Conservation (phyloP, 1,140 invertebrate genomes). For the Samia ricini region DNA sequence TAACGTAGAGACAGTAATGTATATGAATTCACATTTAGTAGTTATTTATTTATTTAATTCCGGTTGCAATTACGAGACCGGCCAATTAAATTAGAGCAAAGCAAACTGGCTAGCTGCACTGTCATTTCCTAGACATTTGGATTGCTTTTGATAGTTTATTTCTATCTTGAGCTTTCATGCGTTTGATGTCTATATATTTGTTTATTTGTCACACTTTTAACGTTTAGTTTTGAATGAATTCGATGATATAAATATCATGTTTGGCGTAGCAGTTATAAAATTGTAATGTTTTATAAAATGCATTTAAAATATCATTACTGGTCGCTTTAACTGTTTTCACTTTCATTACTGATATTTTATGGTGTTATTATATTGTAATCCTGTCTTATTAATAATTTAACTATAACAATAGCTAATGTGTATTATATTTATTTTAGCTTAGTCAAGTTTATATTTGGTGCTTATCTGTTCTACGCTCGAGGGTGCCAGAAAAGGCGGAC, state of each 20-base stretch:
- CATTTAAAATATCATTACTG: no score
- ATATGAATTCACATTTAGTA: not conserved
- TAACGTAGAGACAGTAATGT: not conserved
- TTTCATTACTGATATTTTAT: no score
- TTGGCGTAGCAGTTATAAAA: not conserved
- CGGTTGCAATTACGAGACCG: conserved; percentile 7
- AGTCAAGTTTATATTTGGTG: no score
- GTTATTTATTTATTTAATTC: conserved; percentile 8
- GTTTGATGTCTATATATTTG: conserved; percentile 7
- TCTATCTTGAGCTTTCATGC: not conserved
- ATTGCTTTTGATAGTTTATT: conserved; percentile 3
- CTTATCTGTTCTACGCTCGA: no score
- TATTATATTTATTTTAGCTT: no score
- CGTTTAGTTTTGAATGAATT: not conserved
- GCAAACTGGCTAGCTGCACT: not conserved
- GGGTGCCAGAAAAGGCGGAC: no score
- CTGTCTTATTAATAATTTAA: no score
- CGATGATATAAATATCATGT: not conserved
- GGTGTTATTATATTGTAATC: no score
- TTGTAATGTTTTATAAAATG: not conserved
- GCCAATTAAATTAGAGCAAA: not conserved
- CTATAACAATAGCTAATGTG: no score
- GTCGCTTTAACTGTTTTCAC: no score
- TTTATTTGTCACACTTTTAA: conserved; percentile 6
- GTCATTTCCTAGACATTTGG: conserved; percentile 5